These are phyloP conservation scores for Sinocyclocheilus maitianheensis DNA, from an alignment of 2,113 vertebrate species.

Conservation along the genomic window DNA sequence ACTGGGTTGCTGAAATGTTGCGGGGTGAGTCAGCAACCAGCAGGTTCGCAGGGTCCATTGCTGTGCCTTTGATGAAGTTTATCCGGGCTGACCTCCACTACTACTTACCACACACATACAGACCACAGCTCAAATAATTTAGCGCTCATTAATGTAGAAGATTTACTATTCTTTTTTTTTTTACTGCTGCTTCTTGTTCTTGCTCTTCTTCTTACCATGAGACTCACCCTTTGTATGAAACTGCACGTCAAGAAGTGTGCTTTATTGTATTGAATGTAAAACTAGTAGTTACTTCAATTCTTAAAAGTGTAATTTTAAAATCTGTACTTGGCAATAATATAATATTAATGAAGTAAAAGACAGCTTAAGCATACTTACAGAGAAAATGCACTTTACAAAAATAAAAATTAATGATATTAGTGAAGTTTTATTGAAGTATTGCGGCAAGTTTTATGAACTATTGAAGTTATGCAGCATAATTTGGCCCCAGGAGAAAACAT, in stretches of 20 bases:
- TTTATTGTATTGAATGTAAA: not conserved
- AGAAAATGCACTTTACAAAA: no score
- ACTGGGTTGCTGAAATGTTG: slow-evolving; percentile 1
- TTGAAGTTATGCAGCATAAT: no score
- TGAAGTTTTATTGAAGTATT: no score
- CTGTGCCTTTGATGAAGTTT: slow-evolving; percentile 22
- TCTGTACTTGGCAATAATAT: not conserved
- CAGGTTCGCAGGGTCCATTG: not conserved
- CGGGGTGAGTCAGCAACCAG: not conserved
- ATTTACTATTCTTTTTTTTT: not conserved
- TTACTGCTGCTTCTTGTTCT: not conserved
- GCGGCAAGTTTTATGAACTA: no score
- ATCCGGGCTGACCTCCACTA: not conserved
- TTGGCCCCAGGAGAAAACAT: no score
- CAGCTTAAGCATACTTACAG: no score
- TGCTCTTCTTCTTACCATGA: not conserved
- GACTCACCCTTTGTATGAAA: not conserved
- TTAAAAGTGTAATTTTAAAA: not conserved
- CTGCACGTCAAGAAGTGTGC: not conserved
- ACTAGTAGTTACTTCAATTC: not conserved
- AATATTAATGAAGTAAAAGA: not conserved
- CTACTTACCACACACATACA: not conserved
- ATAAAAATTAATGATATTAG: no score
- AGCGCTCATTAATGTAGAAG: not conserved
- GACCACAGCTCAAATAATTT: not conserved